Evolutionary conservation across 1,140 invertebrate species (phyloP).

Genomic region (Araneus ventricosus): DNA sequence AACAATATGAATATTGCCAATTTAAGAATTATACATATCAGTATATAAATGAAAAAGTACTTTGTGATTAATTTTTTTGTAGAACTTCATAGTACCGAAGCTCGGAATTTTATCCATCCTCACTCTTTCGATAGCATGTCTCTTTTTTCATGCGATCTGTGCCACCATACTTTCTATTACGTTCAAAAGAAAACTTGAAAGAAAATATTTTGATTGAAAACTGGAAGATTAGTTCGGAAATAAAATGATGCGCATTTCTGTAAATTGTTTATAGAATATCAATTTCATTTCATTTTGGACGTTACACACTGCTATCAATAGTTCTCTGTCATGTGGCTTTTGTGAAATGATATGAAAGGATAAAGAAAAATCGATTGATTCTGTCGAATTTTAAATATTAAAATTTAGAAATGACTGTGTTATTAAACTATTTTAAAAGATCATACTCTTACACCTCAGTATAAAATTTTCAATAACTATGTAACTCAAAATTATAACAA

Average conservation of each 20-base stretch:
- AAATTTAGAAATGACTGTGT: too few species aligned
- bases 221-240: neutral
- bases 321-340: neutral
- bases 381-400: too few species aligned
- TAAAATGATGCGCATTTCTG: constrained; percentile 8
- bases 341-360: neutral
- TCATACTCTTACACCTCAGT: too few species aligned
- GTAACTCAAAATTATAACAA: too few species aligned
- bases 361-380: neutral
- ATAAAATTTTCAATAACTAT: too few species aligned
- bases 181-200: constrained; percentile 1
- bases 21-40: too few species aligned
- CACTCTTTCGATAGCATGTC: constrained; percentile 12
- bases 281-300: constrained; percentile 25
- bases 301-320: neutral
- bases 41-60: too few species aligned
- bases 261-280: constrained; percentile 51
- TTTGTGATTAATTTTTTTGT: too few species aligned
- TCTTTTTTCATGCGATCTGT: neutral
- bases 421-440: too few species aligned
- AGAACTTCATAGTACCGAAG: too few species aligned
- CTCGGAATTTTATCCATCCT: neutral
- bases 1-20: too few species aligned
- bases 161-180: constrained; percentile 47
- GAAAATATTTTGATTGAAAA: constrained; percentile 40